Conservation (phyloP, 2,888 invertebrate species). For the Lasioglossum calceatum region DNA sequence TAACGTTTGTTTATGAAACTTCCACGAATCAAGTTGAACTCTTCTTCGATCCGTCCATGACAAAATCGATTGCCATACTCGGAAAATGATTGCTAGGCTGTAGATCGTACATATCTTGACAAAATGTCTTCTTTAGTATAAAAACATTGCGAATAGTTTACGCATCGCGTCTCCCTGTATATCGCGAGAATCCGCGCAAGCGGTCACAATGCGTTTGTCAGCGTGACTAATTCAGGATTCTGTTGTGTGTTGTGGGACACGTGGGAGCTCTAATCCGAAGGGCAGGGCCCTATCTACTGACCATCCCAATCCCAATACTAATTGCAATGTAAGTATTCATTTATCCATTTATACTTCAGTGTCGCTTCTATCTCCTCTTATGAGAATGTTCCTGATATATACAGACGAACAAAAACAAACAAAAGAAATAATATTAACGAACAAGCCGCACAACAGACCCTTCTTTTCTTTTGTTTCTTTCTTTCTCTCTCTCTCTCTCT, state of each 20-base stretch:
- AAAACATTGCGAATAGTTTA: slow-evolving; percentile 3
- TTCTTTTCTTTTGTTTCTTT: neutral
- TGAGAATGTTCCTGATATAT: slow-evolving; percentile 48
- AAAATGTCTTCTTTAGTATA: neutral
- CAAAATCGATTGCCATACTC: neutral
- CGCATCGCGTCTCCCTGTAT: slow-evolving; percentile 57
- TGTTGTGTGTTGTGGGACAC: slow-evolving; percentile 84
- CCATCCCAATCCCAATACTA: slow-evolving; percentile 84
- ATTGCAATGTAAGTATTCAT: slow-evolving; percentile 83
- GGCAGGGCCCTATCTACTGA: slow-evolving; percentile 83
- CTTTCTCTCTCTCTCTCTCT: slow-evolving; percentile 34
- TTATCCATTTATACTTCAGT: slow-evolving; percentile 82
- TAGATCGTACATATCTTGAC: neutral
- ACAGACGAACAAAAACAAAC: slow-evolving; percentile 23
- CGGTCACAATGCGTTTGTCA: slow-evolving; percentile 75
- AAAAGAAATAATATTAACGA: neutral
- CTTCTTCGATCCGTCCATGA: neutral
- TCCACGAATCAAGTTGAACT: neutral
- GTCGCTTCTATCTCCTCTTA: slow-evolving; percentile 76
- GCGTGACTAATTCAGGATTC: slow-evolving; percentile 83
- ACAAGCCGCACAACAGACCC: slow-evolving; percentile 37
- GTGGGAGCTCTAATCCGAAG: slow-evolving; percentile 84
- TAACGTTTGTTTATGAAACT: neutral
- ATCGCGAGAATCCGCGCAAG: slow-evolving; percentile 57
- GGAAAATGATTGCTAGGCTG: neutral